These are phyloP conservation scores for Yponomeuta sedellus DNA, from an alignment of 2,888 invertebrate genomes.

Conservation along the genomic window DNA sequence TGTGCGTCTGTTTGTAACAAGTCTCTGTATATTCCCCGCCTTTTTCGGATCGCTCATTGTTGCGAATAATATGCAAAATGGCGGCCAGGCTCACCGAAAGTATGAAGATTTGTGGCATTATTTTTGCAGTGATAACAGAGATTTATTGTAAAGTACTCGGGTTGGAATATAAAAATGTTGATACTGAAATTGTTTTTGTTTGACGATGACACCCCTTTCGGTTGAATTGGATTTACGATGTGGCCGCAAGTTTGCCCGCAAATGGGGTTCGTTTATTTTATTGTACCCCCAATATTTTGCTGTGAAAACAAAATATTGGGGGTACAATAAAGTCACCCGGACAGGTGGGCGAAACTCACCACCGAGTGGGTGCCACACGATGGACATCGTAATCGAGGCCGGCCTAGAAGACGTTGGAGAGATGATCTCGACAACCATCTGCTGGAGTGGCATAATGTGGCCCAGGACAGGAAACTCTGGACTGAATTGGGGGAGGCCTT, in stretches of 20 bases:
- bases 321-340: too few species aligned
- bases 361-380: too few species aligned
- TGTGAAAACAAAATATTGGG: too few species aligned
- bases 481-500: too few species aligned
- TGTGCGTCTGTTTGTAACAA: not conserved
- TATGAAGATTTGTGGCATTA: conserved; percentile 7
- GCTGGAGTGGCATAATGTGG: too few species aligned
- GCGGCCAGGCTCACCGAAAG: not conserved
- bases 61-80: conserved; percentile 5
- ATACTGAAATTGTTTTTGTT: not conserved
- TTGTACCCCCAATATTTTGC: too few species aligned
- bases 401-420: too few species aligned
- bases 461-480: too few species aligned
- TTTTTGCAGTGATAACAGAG: not conserved
- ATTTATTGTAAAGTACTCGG: conserved; percentile 3
- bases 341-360: too few species aligned
- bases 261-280: not conserved
- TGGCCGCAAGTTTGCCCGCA: not conserved
- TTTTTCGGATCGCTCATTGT: not conserved
- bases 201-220: not conserved
- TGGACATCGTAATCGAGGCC: too few species aligned
- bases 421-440: too few species aligned
- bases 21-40: not conserved
- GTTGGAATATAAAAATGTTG: not conserved
- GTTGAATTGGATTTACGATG: not conserved